Evolutionary conservation across 1,140 invertebrate genomes (phyloP).

Genomic region (Drosophila neocordata): DNA sequence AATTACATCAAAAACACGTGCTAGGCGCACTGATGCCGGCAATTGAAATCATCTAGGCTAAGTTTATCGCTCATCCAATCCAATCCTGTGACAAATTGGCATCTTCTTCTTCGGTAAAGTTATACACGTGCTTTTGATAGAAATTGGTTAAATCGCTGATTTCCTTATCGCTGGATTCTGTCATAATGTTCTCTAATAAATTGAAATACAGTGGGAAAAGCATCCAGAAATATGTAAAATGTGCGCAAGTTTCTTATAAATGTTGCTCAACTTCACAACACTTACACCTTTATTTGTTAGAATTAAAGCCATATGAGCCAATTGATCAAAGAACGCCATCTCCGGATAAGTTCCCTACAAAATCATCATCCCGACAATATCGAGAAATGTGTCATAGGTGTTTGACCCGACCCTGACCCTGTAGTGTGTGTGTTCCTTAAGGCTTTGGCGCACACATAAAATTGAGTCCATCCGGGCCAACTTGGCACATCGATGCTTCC

Average conservation of each 20-base stretch:
- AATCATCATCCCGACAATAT: constrained; percentile 52
- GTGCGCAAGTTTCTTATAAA: constrained; percentile 44
- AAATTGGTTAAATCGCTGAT: constrained; percentile 28
- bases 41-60: constrained; percentile 61
- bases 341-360: constrained; percentile 57
- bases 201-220: constrained; percentile 58
- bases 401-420: too few species aligned
- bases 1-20: constrained; percentile 50
- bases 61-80: constrained; percentile 57
- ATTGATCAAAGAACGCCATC: constrained; percentile 47
- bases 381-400: constrained; percentile 63
- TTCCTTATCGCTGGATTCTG: constrained; percentile 45
- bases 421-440: constrained; percentile 46
- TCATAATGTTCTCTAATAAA: constrained; percentile 44
- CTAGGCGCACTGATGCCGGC: constrained; percentile 42
- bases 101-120: constrained; percentile 46
- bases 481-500: constrained; percentile 51
- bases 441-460: constrained; percentile 35
- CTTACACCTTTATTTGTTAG: constrained; percentile 42
- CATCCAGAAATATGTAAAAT: constrained; percentile 52
- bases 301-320: constrained; percentile 60
- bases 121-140: constrained; percentile 28
- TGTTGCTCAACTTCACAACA: constrained; percentile 34
- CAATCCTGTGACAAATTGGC: constrained; percentile 39
- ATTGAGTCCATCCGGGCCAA: constrained; percentile 52